phyloP scores from a whole-genome alignment of 2,888 invertebrate genomes.

The Elmis aenea region DNA sequence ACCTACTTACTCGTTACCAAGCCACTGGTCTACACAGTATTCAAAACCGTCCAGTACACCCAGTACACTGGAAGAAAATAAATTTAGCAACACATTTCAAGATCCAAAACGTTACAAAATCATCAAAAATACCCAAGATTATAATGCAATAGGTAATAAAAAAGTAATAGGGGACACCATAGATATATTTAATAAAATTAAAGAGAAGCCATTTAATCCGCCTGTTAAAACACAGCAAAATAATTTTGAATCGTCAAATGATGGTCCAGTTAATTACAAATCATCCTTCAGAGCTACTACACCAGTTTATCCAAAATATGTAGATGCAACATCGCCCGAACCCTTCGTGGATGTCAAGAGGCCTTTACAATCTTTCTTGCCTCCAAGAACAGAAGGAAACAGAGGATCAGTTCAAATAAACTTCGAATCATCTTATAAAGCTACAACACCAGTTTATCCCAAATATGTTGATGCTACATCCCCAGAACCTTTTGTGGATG shows the following conservation, averaged over 20 bases:
- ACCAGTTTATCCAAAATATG: conserved; percentile 27
- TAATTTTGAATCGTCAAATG: neutral
- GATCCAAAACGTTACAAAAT: conserved; percentile 4
- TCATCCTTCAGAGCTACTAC: conserved; percentile 29
- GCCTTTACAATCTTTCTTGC: conserved; percentile 3
- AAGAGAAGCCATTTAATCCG: neutral
- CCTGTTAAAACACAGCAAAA: neutral
- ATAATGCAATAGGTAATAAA: neutral
- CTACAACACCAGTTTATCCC: conserved; percentile 31
- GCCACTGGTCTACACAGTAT: conserved; percentile 53
- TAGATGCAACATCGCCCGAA: conserved; percentile 7
- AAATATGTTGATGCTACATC: conserved; percentile 11
- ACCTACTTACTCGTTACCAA: conserved; percentile 50
- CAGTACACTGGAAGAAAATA: conserved; percentile 10
- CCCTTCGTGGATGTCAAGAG: conserved; percentile 1
- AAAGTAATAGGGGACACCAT: neutral
- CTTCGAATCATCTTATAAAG: conserved; percentile 27
- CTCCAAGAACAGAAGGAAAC: conserved; percentile 3
- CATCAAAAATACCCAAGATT: conserved; percentile 1
- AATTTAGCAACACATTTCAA: conserved; percentile 1
- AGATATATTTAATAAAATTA: neutral
- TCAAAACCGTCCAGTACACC: conserved; percentile 21
- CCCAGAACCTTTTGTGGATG: neutral
- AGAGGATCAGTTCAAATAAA: conserved; percentile 13
- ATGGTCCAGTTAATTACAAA: conserved; percentile 21